These are phyloP conservation scores for Ctenoplectra terminalis DNA, from an alignment of 1,140 invertebrate genomes.

Conservation along the genomic window DNA sequence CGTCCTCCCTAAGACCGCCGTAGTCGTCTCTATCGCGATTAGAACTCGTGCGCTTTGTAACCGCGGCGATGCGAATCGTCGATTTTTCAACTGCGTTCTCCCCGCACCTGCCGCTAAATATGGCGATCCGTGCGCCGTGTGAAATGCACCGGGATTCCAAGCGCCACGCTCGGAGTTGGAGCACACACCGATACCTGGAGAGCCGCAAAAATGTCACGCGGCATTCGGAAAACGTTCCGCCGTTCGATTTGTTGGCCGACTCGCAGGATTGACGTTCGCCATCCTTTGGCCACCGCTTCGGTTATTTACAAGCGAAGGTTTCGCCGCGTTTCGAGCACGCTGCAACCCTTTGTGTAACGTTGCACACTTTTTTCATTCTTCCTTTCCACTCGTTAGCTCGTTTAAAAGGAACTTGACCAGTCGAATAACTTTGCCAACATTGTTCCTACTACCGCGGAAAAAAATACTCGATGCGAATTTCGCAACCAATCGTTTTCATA, in stretches of 20 bases:
- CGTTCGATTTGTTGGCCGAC: neutral
- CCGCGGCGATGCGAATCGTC: neutral
- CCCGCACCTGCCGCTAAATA: neutral
- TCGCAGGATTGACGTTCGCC: neutral
- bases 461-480: neutral
- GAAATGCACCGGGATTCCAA: constrained; percentile 21
- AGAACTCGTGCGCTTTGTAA: neutral
- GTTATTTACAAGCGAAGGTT: neutral
- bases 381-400: neutral
- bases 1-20: too few relatives aligned
- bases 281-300: neutral
- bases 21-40: constrained; percentile 28
- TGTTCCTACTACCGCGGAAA: neutral
- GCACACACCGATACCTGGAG: too few relatives aligned
- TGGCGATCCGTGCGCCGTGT: neutral
- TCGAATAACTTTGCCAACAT: neutral
- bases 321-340: neutral
- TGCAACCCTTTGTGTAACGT: neutral
- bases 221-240: neutral
- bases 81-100: neutral
- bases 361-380: neutral
- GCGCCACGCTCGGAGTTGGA: too few relatives aligned
- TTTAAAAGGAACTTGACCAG: too few relatives aligned
- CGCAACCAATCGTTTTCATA: neutral
- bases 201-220: constrained; percentile 5